Evolutionary conservation across 2,797 vertebrate genomes (phyloP), one percentile per base, ranked within the genome.

Genomic region (Propithecus perrieri): DNA sequence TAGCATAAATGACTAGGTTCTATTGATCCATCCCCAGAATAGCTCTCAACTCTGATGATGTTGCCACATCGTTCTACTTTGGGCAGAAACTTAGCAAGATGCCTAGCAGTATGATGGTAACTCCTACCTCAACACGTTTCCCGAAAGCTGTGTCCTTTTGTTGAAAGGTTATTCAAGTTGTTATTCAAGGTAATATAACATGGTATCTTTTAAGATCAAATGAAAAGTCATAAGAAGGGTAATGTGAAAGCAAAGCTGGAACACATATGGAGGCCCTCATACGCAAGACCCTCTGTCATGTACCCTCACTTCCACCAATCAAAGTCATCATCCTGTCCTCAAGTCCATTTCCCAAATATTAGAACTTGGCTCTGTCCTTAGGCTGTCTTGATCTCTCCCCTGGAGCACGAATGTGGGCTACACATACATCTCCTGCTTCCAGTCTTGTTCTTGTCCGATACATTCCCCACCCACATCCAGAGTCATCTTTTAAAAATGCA

Each of bases 131-230:
- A 65, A 50, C 6, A 10, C 5, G 41, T 41, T 74, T 89, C 75
- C 33, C 46, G 5, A 79, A 92, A 76, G 50, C 43, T 75, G 28
- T 50, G 5, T 78, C 7, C 35, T 50, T 88, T 59, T 55, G 4
- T 83, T 48, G 53, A 85, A 53, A 41, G 15, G 17, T 90, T 72
- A 89, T 41, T 71, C 12, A 43, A 41, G n/a, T 69, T 43, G 20
- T 38, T 72, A 13, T 69, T 28, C 63, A 11, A 88, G 17, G 17
- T 79, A 74, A 65, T 20, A 24, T 13, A 48, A 81, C 20, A 41
- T 10, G 5, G 13, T 43, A 61, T 50, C 46, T 86, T 96, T 94
- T n/a, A 86, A 84, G 50, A 55, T 8, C 33, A 89, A 30, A 85
- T 24, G 13, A 48, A 57, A 74, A 67, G 20, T 74, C 53, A 0